Evolutionary conservation across 1,140 invertebrate species (phyloP).

Genomic region (Platorchestia sp.): DNA sequence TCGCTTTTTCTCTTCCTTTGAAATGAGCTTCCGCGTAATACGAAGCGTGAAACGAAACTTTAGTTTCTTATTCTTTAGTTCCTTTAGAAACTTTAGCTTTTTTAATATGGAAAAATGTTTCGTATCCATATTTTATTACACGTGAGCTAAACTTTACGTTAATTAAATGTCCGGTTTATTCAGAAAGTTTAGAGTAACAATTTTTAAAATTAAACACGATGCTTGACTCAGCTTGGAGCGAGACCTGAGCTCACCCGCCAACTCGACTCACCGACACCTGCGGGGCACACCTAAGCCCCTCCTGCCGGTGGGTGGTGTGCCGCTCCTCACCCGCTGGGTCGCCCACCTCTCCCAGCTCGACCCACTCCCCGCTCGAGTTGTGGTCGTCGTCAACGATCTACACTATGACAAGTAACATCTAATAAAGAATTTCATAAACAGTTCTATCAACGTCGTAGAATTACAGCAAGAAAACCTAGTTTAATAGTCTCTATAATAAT

Average conservation of each 20-base stretch:
- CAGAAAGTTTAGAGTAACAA: too few relatives aligned
- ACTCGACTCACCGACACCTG: slow-evolving; percentile 13
- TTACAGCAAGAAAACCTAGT: too few relatives aligned
- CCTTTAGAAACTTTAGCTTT: too few relatives aligned
- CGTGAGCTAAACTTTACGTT: too few relatives aligned
- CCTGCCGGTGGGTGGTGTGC: slow-evolving; percentile 32
- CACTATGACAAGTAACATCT: slow-evolving; percentile 57
- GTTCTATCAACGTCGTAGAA: background rate
- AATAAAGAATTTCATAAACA: background rate
- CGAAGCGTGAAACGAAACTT: too few relatives aligned
- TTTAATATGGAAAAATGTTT: too few relatives aligned
- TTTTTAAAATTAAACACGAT: background rate
- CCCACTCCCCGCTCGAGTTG: slow-evolving; percentile 22
- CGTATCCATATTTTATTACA: too few relatives aligned
- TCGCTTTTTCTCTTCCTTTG: background rate
- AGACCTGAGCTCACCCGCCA: background rate
- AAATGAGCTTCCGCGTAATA: too few relatives aligned
- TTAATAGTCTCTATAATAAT: background rate
- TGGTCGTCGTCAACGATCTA: slow-evolving; percentile 60
- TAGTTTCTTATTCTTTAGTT: too few relatives aligned
- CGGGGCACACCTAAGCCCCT: slow-evolving; percentile 5
- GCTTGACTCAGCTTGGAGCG: background rate
- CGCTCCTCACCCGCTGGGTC: slow-evolving; percentile 1
- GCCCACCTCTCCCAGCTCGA: background rate
- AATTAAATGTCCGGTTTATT: too few relatives aligned